Conservation (phyloP, 2,797 vertebrate genomes). For the Trematomus bernacchii region DNA sequence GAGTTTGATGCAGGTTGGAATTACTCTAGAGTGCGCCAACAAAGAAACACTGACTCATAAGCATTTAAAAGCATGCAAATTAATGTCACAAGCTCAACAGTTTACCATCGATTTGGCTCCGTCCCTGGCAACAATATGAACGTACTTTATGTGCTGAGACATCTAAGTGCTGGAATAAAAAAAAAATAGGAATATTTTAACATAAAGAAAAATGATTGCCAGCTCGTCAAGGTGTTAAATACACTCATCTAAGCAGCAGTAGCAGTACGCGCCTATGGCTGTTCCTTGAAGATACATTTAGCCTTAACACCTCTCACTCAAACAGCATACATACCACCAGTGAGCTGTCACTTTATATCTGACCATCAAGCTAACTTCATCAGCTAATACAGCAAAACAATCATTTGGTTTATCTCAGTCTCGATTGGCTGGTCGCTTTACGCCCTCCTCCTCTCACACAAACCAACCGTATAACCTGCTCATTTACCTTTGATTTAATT, state of each 20-base stretch:
- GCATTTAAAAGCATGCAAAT: background rate
- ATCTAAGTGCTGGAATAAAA: background rate
- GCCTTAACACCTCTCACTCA: constrained; percentile 2
- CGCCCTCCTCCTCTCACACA: background rate
- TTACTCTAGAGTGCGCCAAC: constrained; percentile 9
- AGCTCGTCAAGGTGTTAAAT: constrained; percentile 33
- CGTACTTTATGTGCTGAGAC: background rate
- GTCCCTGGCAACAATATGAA: background rate
- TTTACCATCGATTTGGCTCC: background rate
- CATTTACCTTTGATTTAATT: constrained; percentile 32
- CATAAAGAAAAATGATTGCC: constrained; percentile 8
- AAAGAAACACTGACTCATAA: constrained; percentile 1
- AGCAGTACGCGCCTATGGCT: background rate
- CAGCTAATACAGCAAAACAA: background rate
- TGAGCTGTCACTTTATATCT: constrained; percentile 10
- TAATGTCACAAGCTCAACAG: background rate
- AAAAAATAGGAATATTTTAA: constrained; percentile 1
- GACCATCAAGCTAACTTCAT: background rate
- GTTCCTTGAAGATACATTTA: background rate
- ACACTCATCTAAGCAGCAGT: background rate
- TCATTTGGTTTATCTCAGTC: background rate
- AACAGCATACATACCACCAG: background rate
- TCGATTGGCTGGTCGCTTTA: constrained; percentile 14
- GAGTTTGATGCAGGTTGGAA: constrained; percentile 18
- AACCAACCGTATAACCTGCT: constrained; percentile 2